phyloP scores from a whole-genome alignment of 2,113 vertebrate species.

The Piprites chloris region DNA sequence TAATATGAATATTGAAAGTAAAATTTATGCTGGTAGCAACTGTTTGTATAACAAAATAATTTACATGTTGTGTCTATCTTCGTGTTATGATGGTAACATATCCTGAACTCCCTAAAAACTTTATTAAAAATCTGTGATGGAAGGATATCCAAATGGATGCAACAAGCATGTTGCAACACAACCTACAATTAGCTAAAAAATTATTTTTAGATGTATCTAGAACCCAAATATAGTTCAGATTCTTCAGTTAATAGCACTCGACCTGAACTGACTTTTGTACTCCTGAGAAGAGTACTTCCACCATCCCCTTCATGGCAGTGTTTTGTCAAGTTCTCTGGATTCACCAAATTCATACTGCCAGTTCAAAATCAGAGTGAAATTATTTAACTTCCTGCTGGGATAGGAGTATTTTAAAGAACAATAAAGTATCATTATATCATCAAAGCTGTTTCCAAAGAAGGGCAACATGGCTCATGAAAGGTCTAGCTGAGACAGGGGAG shows the following conservation, averaged over 20 bases:
- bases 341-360: neutral
- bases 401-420: neutral
- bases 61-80: neutral
- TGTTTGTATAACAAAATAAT: neutral
- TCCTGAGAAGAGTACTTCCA: neutral
- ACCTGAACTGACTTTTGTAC: neutral
- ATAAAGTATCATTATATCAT: neutral
- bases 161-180: neutral
- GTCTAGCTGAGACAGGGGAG: neutral
- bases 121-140: neutral
- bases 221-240: neutral
- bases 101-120: neutral
- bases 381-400: neutral
- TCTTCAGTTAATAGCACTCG: neutral
- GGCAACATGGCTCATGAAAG: neutral
- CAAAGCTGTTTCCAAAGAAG: neutral
- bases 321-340: neutral
- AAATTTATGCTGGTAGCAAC: neutral
- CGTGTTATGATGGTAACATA: neutral
- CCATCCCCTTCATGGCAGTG: fast-evolving
- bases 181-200: too few species aligned
- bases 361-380: neutral
- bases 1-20: neutral
- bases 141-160: neutral
- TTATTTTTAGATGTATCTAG: neutral